phyloP scores from a whole-genome alignment of 1,140 invertebrate genomes.

The Pemphigus obesinymphae region DNA sequence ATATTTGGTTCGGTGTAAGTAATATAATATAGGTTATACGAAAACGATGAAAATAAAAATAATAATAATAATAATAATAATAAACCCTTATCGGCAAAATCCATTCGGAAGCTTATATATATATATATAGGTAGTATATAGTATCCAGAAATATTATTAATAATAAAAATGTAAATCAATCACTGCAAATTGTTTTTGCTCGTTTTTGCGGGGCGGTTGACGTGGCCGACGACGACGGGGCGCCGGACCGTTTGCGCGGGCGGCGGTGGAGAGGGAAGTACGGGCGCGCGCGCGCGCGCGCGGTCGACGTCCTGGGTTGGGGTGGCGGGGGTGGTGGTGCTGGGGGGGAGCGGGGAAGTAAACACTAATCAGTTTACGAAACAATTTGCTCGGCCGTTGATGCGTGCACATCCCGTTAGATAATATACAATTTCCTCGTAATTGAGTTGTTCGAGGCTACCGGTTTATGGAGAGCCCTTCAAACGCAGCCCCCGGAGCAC shows the following conservation, averaged over 20 bases:
- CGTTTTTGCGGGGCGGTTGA: background rate
- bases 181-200: constrained; percentile 9
- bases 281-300: no score
- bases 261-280: background rate
- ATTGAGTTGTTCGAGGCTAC: constrained; percentile 41
- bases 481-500: constrained; percentile 38
- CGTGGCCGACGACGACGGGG: background rate
- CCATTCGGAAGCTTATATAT: no score
- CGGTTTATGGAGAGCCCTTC: constrained; percentile 41
- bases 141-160: no score
- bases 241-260: background rate
- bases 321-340: background rate
- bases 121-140: no score
- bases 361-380: constrained; percentile 42
- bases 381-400: constrained; percentile 41
- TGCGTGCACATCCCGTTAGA: constrained; percentile 37
- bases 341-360: background rate
- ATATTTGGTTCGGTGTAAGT: no score
- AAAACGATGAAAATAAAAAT: no score
- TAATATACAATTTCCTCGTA: constrained; percentile 42
- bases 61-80: no score
- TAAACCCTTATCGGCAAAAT: no score
- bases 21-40: no score
- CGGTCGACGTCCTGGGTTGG: no score
- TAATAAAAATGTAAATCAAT: constrained; percentile 36